A percentile compares a stretch with the other conserved stretches of the same genome.
phyloP scores from a whole-genome alignment of 2,888 invertebrate species.

The Metopia argyrocephala region DNA sequence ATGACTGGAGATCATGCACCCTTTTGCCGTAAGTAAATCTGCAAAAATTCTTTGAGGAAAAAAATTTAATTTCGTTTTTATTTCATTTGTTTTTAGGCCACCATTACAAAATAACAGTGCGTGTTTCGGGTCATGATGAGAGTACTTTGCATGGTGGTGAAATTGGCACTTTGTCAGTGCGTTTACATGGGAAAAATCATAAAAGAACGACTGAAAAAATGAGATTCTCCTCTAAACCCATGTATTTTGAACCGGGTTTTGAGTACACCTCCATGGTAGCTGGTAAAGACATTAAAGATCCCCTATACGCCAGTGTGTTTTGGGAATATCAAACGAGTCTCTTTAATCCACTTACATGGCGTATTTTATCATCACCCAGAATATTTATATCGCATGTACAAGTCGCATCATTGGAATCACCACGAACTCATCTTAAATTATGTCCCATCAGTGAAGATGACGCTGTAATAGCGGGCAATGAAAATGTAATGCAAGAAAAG shows the following conservation, averaged over 20 bases:
- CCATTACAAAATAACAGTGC: conserved; percentile 87
- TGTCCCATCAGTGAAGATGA: conserved; percentile 83
- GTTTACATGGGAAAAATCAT: conserved; percentile 82
- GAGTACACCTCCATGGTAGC: conserved; percentile 84
- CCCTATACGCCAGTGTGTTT: conserved; percentile 84
- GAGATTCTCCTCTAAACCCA: conserved; percentile 80
- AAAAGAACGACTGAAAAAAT: conserved; percentile 82
- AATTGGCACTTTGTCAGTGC: conserved; percentile 85
- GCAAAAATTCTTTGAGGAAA: background rate
- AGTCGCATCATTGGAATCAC: conserved; percentile 86
- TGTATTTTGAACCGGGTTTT: conserved; percentile 83
- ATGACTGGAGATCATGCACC: conserved; percentile 85
- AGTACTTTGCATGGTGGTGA: conserved; percentile 88
- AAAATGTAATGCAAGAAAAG: conserved; percentile 73
- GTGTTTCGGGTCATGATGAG: conserved; percentile 86
- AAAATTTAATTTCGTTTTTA: background rate
- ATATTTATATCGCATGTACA: conserved; percentile 86
- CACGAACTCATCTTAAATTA: conserved; percentile 79
- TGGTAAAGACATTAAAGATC: conserved; percentile 83
- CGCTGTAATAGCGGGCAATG: conserved; percentile 83
- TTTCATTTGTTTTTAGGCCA: conserved; percentile 81
- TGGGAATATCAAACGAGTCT: conserved; percentile 89
- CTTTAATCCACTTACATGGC: conserved; percentile 91
- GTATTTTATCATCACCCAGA: conserved; percentile 85
- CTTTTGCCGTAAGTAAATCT: conserved; percentile 85